These are phyloP conservation scores for Thomomys bottae DNA, from an alignment of 2,113 vertebrate species.

Conservation along the genomic window DNA sequence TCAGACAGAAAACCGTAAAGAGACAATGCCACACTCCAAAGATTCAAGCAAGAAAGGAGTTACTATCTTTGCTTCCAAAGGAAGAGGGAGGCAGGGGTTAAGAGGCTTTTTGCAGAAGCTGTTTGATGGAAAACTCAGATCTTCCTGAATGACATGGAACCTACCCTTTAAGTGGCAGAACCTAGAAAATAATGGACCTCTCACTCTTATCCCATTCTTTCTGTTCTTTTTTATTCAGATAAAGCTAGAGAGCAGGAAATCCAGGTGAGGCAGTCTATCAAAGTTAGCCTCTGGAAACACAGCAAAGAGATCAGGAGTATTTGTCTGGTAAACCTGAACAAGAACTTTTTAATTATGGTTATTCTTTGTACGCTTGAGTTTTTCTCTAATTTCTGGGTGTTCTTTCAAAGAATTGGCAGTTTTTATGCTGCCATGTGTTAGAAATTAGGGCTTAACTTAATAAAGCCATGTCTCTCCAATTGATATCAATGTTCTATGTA, in stretches of 20 bases:
- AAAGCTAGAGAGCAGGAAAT: not conserved
- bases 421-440: not conserved
- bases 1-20: not conserved
- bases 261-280: not conserved
- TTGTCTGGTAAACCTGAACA: not conserved
- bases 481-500: constrained; percentile 23
- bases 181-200: not conserved
- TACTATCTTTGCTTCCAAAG: too few species aligned
- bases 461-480: constrained; percentile 17
- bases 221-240: not conserved
- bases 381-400: constrained; percentile 29
- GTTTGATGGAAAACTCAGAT: not conserved
- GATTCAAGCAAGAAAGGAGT: not conserved
- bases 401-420: constrained; percentile 44
- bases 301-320: not conserved
- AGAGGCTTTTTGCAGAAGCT: not conserved
- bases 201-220: not conserved
- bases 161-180: too few species aligned
- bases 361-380: constrained; percentile 17
- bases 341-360: constrained; percentile 31
- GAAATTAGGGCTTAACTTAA: constrained; percentile 19
- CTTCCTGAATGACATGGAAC: not conserved
- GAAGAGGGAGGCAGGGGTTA: not conserved
- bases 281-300: not conserved
- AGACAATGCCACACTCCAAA: not conserved